Evolutionary conservation across 2,797 vertebrate species (phyloP).

Genomic region (Chlorospingus flavigularis): DNA sequence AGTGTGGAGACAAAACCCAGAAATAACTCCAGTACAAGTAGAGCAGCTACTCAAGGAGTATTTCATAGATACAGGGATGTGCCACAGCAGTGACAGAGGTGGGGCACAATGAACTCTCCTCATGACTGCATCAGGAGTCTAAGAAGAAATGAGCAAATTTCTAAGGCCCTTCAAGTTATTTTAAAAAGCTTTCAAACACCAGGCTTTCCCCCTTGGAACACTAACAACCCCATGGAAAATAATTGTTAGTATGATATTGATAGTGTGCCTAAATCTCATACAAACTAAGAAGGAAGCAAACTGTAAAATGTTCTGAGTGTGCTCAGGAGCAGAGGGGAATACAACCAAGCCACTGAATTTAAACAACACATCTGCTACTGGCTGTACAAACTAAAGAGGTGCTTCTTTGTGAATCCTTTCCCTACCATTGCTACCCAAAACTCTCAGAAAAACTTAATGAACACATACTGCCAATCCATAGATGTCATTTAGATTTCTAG

Average conservation of each 20-base stretch:
- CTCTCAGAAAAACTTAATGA: neutral
- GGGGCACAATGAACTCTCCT: neutral
- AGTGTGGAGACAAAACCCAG: neutral
- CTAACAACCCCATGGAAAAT: constrained; percentile 22
- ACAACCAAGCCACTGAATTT: neutral
- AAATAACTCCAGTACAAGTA: neutral
- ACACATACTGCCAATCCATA: neutral
- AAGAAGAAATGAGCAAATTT: neutral
- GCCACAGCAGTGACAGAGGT: neutral
- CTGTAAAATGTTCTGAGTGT: neutral
- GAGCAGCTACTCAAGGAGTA: neutral
- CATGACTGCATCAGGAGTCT: neutral
- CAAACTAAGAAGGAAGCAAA: neutral
- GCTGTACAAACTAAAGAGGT: neutral
- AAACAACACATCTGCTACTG: neutral
- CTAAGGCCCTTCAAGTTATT: neutral
- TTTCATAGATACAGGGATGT: neutral
- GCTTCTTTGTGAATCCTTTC: neutral
- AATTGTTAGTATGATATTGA: neutral
- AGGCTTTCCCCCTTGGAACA: neutral
- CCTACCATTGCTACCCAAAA: neutral
- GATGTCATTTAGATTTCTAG: neutral
- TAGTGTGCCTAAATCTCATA: neutral
- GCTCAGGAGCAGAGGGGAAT: neutral
- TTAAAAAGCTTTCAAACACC: constrained; percentile 10